Percentiles rank a stretch among this genome's conserved stretches.
phyloP scores from a whole-genome alignment of 2,888 invertebrate species.

The Dioctria rufipes region DNA sequence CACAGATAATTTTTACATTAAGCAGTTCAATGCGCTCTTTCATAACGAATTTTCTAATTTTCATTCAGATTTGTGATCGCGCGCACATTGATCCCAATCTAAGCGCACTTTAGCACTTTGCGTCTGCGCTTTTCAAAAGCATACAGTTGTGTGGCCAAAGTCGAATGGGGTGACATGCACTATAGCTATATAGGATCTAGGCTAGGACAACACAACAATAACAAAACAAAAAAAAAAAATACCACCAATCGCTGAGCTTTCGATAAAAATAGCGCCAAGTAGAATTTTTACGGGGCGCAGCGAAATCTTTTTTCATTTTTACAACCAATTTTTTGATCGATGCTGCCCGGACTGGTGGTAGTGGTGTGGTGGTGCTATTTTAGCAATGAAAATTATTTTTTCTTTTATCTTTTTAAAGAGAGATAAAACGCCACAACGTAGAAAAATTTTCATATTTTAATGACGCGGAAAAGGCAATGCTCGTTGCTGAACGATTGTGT shows the following conservation, averaged over 20 bases:
- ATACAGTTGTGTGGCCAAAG: background rate
- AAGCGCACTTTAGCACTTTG: slow-evolving; percentile 14
- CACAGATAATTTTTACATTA: background rate
- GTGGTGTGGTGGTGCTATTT: background rate
- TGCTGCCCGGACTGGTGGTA: background rate
- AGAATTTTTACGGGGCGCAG: slow-evolving; percentile 7
- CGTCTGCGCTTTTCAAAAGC: background rate
- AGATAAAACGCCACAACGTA: slow-evolving; percentile 36
- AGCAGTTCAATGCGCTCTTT: slow-evolving; percentile 58
- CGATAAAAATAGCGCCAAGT: slow-evolving; percentile 30
- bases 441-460: slow-evolving; percentile 46
- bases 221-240: no score
- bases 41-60: slow-evolving; percentile 54
- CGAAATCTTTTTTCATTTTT: slow-evolving; percentile 41
- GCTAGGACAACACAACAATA: no score
- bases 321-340: background rate
- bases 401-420: background rate
- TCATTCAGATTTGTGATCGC: slow-evolving; percentile 49
- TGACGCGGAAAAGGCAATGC: slow-evolving; percentile 51
- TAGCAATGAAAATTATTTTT: slow-evolving; percentile 20
- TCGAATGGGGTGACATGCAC: background rate
- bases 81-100: slow-evolving; percentile 25
- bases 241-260: slow-evolving; percentile 36
- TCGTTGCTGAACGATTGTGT: slow-evolving; percentile 11
- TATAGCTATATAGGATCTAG: no score